Base-by-base conservation (phyloP, 2,113 vertebrate species). In the Dissostichus mawsoni region DNA sequence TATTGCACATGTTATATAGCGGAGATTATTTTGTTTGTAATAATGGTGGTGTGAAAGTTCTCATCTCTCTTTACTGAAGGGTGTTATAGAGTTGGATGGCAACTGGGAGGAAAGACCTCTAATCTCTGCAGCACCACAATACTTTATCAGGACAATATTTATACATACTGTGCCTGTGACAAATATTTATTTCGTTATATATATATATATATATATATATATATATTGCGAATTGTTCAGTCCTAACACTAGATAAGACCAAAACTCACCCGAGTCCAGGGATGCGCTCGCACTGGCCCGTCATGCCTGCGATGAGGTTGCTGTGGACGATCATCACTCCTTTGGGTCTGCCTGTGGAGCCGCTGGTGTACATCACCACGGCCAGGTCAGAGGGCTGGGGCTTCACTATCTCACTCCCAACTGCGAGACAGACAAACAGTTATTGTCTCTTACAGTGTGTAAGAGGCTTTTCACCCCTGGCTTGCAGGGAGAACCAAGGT, bases 311-410 rank as follows among this genome's bases (percentile, higher is more conserved):
- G 73, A 98, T 97, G 41, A 99, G 72, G 89, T 99, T 99, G 77
- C 97, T 96, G 82, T 99, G 98, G 72, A 94, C 85, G 90, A 99
- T 99, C 96, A 97, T 97, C 87, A 99, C 98, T 87, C 98, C 98
- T 93, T 99, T 99, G 45, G 98, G 98, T 65, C 89, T 93, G 53
- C 97, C 98, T 0, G 98, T 99, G 5, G 98, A 99, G 8, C 98
- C 98, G 5, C 98, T 99, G 74, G 98, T 99, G 80, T 99, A 99
- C 98, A 99, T 99, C 23, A 99, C 96, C 51, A 99, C 94, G 16
- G 98, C 98, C 83, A 98, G 82, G 89, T 99, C 98, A 0, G 96
- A 94, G 18, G 97, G 95, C 72, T 82, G 71, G 3, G 98, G 98
- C 90, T 94, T 91, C 80, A 92, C 94, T 29, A 96, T 94, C 55